Conservation (phyloP, 2,888 invertebrate genomes). For the Dynastes grantii region DNA sequence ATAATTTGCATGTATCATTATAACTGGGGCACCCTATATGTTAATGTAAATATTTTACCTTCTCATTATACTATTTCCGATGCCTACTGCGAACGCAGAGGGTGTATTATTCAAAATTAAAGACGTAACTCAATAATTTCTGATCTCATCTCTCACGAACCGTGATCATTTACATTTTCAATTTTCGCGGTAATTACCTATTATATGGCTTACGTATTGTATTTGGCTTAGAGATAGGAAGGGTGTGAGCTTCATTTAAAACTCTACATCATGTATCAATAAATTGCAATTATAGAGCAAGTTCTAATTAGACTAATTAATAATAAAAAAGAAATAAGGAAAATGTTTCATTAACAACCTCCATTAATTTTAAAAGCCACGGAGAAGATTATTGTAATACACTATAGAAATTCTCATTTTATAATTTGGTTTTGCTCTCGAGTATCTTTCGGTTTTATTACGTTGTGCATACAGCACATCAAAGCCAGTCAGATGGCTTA, state of each 20-base stretch:
- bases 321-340: neutral
- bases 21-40: neutral
- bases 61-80: slow-evolving; percentile 7
- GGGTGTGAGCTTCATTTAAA: neutral
- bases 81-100: neutral
- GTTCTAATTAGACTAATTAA: neutral
- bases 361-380: neutral
- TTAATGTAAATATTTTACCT: slow-evolving; percentile 18
- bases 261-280: neutral
- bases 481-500: neutral
- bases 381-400: neutral
- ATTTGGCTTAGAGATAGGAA: neutral
- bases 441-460: neutral
- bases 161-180: slow-evolving; percentile 17
- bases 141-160: slow-evolving; percentile 5
- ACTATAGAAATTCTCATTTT: slow-evolving; percentile 9
- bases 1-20: too few relatives aligned
- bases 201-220: neutral
- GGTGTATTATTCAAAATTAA: slow-evolving; percentile 14
- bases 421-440: slow-evolving; percentile 10
- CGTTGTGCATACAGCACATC: neutral
- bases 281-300: neutral
- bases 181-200: slow-evolving; percentile 8
- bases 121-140: slow-evolving; percentile 11
- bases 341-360: neutral